phyloP scores from a whole-genome alignment of 1,140 invertebrate species.

The Cotesia vestalis region DNA sequence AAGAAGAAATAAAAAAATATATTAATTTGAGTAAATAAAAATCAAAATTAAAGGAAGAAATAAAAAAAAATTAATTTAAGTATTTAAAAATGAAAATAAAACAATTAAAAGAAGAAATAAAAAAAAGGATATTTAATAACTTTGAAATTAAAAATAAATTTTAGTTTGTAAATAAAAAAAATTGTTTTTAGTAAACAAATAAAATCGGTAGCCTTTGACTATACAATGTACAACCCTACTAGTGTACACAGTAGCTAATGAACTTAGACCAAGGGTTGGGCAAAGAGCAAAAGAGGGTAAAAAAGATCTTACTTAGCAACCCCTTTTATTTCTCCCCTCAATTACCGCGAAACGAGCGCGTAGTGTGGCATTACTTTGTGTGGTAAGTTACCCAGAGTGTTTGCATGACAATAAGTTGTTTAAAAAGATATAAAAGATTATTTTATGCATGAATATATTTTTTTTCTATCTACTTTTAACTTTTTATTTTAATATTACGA shows the following conservation, averaged over 20 bases:
- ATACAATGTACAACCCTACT: neutral
- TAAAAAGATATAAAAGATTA: constrained; percentile 5
- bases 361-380: constrained; percentile 24
- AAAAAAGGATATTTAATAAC: neutral
- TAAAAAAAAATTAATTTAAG: neutral
- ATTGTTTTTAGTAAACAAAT: neutral
- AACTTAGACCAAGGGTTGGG: constrained; percentile 20
- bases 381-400: constrained; percentile 14
- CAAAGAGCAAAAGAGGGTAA: constrained; percentile 24
- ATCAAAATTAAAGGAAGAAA: neutral
- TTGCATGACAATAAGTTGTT: constrained; percentile 1
- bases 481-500: too few species aligned
- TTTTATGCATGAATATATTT: neutral
- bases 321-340: constrained; percentile 23
- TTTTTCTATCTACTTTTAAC: too few species aligned
- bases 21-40: too few species aligned
- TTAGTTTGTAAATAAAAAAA: neutral
- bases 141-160: neutral
- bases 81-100: neutral
- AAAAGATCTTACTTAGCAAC: constrained; percentile 10
- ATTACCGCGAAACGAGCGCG: constrained; percentile 17
- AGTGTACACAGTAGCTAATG: constrained; percentile 15
- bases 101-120: constrained; percentile 19
- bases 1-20: too few species aligned
- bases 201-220: constrained; percentile 19